Base-by-base conservation (phyloP, 2,113 vertebrate genomes). In the Circaetus gallicus region DNA sequence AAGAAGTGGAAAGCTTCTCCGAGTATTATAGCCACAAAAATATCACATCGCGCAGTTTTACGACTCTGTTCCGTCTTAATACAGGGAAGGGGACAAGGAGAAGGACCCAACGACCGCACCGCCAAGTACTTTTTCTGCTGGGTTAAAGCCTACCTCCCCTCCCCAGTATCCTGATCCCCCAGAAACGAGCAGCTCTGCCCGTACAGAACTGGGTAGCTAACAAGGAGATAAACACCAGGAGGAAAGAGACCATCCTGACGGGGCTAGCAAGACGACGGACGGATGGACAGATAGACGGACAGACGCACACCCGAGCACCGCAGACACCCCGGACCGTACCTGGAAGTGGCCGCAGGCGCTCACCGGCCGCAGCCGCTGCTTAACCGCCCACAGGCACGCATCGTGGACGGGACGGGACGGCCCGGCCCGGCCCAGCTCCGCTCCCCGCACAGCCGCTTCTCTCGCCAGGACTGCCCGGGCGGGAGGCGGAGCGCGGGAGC, bases 401-500 rank as follows among this genome's bases (percentile, higher is more conserved):
- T 70, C 16, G 25, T 4, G 49, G 49, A 24, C 49, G 49, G 49
- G 47, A 18, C 36, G 1, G 47, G 1, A 22, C 29, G 3, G 11
- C 25, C 2, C 45, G 13, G 36, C 8, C 18, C 24, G 0, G 16
- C 52, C 1, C 34, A 10, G 10, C 38, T 19, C 20, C 0, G n/a
- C 56, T 58, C 24, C 42, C 7, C 47, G 0, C 43, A 3, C 43
- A 1, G 53, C 36, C 31, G 36, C 43, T 36, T 10, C 38, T 25
- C 52, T 6, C 10, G 4, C 19, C n/a, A 2, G 29, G 22, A 7
- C 28, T 13, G 32, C 32, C 36, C 26, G 1, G 34, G 22, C 25
- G 14, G 49, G 76, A 31, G 63, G 58, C 28, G 80, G 52, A 38
- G 40, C 43, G 2, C 40, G 52, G 14, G n/a, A 3, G 34, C 16